These are phyloP conservation scores for Epistrophe grossulariae DNA, from an alignment of 2,888 invertebrate species.

Conservation along the genomic window DNA sequence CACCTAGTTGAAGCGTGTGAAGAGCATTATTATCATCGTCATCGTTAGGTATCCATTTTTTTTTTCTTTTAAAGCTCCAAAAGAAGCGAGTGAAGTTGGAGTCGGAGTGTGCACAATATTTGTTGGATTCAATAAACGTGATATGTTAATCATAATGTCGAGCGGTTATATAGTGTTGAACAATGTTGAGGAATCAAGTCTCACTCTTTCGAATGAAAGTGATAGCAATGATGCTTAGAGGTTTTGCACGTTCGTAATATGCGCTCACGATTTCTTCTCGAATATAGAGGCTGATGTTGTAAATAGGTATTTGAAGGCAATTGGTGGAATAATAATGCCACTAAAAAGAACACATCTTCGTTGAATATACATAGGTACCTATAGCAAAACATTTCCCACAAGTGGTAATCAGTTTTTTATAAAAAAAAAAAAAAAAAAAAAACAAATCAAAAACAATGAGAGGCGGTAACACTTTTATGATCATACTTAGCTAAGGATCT, in stretches of 20 bases:
- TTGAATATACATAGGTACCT: constrained; percentile 1
- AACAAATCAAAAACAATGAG: too few species aligned
- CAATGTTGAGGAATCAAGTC: constrained; percentile 41
- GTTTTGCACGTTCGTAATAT: constrained; percentile 62
- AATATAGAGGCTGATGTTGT: neutral
- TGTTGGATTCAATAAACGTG: constrained; percentile 79
- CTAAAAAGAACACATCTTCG: constrained; percentile 40
- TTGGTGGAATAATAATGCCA: constrained; percentile 18
- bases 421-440: neutral
- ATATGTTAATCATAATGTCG: constrained; percentile 83
- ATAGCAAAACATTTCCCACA: constrained; percentile 56
- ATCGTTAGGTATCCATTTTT: neutral
- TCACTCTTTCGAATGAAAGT: constrained; percentile 65
- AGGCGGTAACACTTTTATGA: constrained; percentile 8
- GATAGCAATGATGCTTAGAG: constrained; percentile 56
- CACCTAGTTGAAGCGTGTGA: constrained; percentile 76
- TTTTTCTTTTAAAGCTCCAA: too few species aligned
- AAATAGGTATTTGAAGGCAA: neutral
- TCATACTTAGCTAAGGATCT: neutral
- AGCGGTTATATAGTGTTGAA: constrained; percentile 67
- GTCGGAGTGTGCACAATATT: constrained; percentile 32
- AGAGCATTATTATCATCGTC: constrained; percentile 68
- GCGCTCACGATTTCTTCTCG: constrained; percentile 61
- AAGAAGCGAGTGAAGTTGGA: neutral
- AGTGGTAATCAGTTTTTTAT: constrained; percentile 49